Evolutionary conservation across 2,888 invertebrate genomes (phyloP).

Genomic region (Lacanobia oleracea): DNA sequence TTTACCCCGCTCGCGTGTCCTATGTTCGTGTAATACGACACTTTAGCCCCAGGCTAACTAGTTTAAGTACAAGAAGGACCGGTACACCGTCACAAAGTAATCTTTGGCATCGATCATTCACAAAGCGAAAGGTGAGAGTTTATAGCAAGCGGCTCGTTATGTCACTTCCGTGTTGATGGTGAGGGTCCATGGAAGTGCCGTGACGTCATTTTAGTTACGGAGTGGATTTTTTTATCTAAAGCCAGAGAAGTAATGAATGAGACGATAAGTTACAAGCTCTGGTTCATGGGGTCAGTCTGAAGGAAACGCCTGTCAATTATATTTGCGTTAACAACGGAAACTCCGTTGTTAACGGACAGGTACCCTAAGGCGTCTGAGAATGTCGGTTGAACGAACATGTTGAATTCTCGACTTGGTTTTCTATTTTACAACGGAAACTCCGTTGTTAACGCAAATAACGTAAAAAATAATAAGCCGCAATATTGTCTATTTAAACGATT

Average conservation of each 20-base stretch:
- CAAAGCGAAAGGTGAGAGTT: constrained; percentile 71
- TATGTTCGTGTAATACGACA: constrained; percentile 75
- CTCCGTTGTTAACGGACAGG: too few relatives aligned
- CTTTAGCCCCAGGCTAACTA: constrained; percentile 84
- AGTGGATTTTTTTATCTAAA: not conserved
- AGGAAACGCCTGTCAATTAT: too few relatives aligned
- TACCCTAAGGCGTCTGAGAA: too few relatives aligned
- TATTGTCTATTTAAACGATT: not conserved
- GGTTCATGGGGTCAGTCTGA: too few relatives aligned
- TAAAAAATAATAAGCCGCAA: too few relatives aligned
- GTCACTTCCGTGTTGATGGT: constrained; percentile 57
- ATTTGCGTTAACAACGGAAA: too few relatives aligned
- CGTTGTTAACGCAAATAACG: too few relatives aligned
- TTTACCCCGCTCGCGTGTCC: constrained; percentile 65
- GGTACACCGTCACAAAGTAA: constrained; percentile 82
- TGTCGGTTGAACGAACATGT: too few relatives aligned
- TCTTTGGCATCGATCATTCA: constrained; percentile 87
- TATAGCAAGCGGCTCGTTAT: constrained; percentile 63
- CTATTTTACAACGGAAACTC: too few relatives aligned
- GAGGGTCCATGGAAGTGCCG: not conserved
- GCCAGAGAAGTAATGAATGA: too few relatives aligned
- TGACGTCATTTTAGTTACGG: not conserved
- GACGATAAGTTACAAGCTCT: too few relatives aligned
- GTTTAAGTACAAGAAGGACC: constrained; percentile 80
- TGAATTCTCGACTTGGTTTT: too few relatives aligned